phyloP scores from a whole-genome alignment of 2,888 invertebrate genomes.

The Tipula helvola region DNA sequence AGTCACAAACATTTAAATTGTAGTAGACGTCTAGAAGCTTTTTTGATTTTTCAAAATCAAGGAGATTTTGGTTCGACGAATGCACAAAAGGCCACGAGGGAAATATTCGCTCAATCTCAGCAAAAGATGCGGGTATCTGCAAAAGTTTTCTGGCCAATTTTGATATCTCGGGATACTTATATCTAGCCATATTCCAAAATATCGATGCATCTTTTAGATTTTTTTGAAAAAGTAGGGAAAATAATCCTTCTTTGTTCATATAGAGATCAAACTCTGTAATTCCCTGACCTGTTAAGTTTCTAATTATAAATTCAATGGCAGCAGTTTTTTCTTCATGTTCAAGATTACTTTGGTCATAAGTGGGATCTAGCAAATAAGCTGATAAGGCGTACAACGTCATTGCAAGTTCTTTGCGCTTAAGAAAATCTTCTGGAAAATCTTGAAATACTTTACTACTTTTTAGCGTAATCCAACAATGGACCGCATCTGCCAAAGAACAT shows the following conservation, averaged over 20 bases:
- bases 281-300: background rate
- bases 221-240: background rate
- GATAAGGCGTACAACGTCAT: background rate
- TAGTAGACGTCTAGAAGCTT: background rate
- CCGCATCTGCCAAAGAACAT: background rate
- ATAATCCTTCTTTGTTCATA: background rate
- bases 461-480: background rate
- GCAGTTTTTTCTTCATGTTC: background rate
- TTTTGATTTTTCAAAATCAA: background rate
- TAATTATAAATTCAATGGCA: background rate
- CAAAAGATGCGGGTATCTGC: slow-evolving; percentile 11
- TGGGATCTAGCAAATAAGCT: background rate
- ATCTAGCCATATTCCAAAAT: slow-evolving; percentile 11
- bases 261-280: background rate
- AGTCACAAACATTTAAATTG: background rate
- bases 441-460: background rate
- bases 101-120: slow-evolving; percentile 9
- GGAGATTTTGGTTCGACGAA: background rate
- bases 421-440: background rate
- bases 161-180: slow-evolving; percentile 11
- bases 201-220: background rate
- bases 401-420: background rate
- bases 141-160: slow-evolving; percentile 11
- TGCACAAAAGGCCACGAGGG: slow-evolving; percentile 11
- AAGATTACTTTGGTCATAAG: background rate